A percentile compares a stretch with the other conserved stretches of the same genome.
Conservation (phyloP, 2,888 invertebrate species). For the Macaria notata region DNA sequence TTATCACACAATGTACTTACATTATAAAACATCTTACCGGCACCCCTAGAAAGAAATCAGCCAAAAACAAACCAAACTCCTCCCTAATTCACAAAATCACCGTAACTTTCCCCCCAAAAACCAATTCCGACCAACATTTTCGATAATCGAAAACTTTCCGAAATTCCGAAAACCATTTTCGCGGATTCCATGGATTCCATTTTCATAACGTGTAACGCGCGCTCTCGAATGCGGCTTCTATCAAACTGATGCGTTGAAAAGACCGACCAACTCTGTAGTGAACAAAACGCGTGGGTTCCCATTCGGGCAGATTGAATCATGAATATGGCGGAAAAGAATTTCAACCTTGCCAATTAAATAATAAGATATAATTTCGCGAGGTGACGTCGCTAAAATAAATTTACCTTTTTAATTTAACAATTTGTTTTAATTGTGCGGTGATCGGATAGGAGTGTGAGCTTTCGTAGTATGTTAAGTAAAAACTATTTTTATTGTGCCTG, state of each 20-base stretch:
- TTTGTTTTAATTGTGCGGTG: conserved; percentile 50
- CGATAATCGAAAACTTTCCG: conserved; percentile 4
- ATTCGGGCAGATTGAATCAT: conserved; percentile 53
- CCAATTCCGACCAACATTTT: conserved; percentile 14
- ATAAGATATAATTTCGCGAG: conserved; percentile 41
- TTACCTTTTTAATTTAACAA: conserved; percentile 59
- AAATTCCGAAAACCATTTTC: conserved; percentile 23
- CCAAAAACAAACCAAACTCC: conserved; percentile 12
- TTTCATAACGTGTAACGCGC: conserved; percentile 55
- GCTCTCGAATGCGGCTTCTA: conserved; percentile 52
- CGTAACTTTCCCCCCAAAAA: conserved; percentile 10
- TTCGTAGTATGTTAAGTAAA: conserved; percentile 25
- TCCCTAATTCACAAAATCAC: conserved; percentile 25
- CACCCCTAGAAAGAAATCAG: conserved; percentile 17
- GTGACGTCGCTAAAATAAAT: conserved; percentile 35
- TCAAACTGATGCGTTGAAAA: conserved; percentile 61
- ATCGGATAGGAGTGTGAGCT: conserved; percentile 35
- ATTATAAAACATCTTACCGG: conserved; percentile 17
- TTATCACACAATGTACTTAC: no score
- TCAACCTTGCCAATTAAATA: conserved; percentile 42
- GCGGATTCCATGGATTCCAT: conserved; percentile 30
- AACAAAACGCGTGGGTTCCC: conserved; percentile 65
- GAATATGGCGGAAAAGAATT: conserved; percentile 40
- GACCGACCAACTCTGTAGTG: conserved; percentile 55
- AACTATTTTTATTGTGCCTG: no score